Evolutionary conservation across 2,888 invertebrate species (phyloP).

Genomic region (Hypolimnas misippus): DNA sequence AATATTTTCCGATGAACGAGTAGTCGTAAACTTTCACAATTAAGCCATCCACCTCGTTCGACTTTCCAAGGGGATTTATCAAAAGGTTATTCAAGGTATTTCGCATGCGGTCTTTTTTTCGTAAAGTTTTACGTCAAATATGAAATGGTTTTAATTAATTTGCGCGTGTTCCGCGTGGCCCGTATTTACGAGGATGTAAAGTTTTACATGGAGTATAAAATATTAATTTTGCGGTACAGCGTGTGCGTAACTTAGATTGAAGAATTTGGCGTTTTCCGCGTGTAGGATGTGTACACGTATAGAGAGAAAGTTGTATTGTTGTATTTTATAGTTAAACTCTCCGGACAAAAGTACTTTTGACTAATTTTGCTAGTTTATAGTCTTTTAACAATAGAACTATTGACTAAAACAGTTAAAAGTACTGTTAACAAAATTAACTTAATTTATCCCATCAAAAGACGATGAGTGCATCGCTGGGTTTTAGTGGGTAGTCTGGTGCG

Average conservation of each 20-base stretch:
- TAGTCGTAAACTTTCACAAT: slow-evolving; percentile 16
- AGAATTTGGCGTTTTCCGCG: background rate
- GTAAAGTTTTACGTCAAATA: slow-evolving; percentile 3
- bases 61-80: slow-evolving; percentile 15
- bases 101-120: background rate
- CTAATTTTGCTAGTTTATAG: too few relatives aligned
- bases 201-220: background rate
- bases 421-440: too few relatives aligned
- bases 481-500: too few relatives aligned
- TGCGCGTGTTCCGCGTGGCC: background rate
- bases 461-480: too few relatives aligned
- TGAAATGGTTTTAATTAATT: slow-evolving; percentile 3
- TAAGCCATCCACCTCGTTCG: slow-evolving; percentile 13
- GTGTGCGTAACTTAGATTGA: background rate
- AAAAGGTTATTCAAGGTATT: slow-evolving; percentile 20
- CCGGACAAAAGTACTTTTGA: too few relatives aligned
- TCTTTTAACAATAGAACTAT: too few relatives aligned
- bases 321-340: too few relatives aligned
- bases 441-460: too few relatives aligned
- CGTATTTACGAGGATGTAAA: background rate
- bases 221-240: background rate
- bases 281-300: background rate
- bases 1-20: slow-evolving; percentile 15
- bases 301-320: too few relatives aligned
- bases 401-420: too few relatives aligned